These are phyloP conservation scores for Proisotoma minuta DNA, from an alignment of 2,888 invertebrate genomes.

Conservation along the genomic window DNA sequence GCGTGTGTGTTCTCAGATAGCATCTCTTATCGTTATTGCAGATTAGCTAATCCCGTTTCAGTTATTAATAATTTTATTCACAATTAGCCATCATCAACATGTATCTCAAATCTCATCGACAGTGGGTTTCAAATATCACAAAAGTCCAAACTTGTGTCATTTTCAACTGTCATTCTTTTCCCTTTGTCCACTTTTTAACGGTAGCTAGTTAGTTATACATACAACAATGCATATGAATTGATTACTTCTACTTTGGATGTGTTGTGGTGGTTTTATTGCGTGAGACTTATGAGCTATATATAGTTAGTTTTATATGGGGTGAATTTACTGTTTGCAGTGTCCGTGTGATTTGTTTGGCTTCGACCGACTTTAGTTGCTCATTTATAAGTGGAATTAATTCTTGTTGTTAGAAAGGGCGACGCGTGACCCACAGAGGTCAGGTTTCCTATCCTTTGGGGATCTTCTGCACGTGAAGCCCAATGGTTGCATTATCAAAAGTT, in stretches of 20 bases:
- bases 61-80: neutral
- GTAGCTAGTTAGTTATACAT: too few relatives aligned
- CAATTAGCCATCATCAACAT: neutral
- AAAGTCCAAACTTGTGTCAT: neutral
- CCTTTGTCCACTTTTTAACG: too few relatives aligned
- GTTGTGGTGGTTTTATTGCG: too few relatives aligned
- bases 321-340: too few relatives aligned
- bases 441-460: constrained; percentile 30
- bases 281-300: too few relatives aligned
- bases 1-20: constrained; percentile 10
- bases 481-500: neutral
- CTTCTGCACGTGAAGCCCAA: constrained; percentile 22
- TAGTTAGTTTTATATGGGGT: too few relatives aligned
- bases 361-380: neutral
- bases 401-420: constrained; percentile 12
- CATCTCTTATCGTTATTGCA: neutral
- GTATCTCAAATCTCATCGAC: constrained; percentile 7
- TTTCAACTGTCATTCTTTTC: too few relatives aligned
- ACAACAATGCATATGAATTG: too few relatives aligned
- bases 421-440: constrained; percentile 37
- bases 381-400: neutral
- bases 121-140: neutral
- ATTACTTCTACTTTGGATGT: too few relatives aligned
- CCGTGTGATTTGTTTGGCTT: constrained; percentile 9
- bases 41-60: constrained; percentile 2